These are phyloP conservation scores for Apamea crenata DNA, from an alignment of 2,888 invertebrate species.

Conservation along the genomic window DNA sequence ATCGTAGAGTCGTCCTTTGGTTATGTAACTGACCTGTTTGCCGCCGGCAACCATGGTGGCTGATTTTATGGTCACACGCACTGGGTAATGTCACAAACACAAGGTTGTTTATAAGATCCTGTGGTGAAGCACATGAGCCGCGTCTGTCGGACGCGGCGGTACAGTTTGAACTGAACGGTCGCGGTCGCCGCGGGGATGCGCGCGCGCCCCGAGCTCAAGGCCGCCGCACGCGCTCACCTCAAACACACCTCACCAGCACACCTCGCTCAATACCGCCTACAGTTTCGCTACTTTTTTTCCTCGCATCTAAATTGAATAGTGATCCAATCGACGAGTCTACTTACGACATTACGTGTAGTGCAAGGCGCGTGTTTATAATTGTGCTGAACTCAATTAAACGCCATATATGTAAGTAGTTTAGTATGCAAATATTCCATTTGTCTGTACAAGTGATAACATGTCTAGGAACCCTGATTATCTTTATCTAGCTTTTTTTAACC, in stretches of 20 bases:
- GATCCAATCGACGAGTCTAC: slow-evolving; percentile 75
- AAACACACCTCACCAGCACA: slow-evolving; percentile 63
- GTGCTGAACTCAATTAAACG: slow-evolving; percentile 45
- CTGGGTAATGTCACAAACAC: slow-evolving; percentile 81
- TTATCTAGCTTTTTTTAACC: slow-evolving; percentile 40
- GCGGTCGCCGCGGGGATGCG: slow-evolving; percentile 76
- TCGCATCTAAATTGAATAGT: slow-evolving; percentile 76
- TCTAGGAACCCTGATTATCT: slow-evolving; percentile 27
- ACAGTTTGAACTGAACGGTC: slow-evolving; percentile 87
- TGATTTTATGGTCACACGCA: slow-evolving; percentile 78
- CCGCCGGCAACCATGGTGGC: slow-evolving; percentile 89
- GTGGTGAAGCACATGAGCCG: slow-evolving; percentile 80
- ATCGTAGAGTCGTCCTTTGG: slow-evolving; percentile 68
- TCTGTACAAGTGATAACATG: slow-evolving; percentile 19
- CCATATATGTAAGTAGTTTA: slow-evolving; percentile 38
- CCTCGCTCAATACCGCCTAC: slow-evolving; percentile 63
- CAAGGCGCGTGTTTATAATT: slow-evolving; percentile 35
- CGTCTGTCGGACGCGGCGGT: slow-evolving; percentile 89
- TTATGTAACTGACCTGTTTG: slow-evolving; percentile 86
- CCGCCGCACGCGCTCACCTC: slow-evolving; percentile 67
- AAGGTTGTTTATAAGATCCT: slow-evolving; percentile 64
- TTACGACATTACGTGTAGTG: slow-evolving; percentile 56
- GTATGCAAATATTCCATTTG: slow-evolving; percentile 42
- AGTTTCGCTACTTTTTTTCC: slow-evolving; percentile 74
- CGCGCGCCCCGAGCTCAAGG: slow-evolving; percentile 78